Percentiles rank a stretch among this genome's conserved stretches.
phyloP scores from a whole-genome alignment of 2,888 invertebrate genomes.

The Cerceris ruficornis region DNA sequence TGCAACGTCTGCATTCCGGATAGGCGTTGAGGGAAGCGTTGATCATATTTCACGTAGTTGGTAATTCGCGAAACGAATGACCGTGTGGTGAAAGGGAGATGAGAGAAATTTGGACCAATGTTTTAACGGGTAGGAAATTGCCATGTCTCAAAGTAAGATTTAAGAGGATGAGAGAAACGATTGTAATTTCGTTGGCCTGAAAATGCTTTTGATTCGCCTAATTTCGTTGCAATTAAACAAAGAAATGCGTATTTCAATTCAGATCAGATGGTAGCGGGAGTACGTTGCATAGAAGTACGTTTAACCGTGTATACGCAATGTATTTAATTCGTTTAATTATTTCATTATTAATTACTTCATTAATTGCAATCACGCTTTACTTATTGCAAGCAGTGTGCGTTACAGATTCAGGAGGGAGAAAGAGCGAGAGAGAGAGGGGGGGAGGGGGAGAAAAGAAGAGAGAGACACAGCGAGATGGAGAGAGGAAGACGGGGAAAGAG shows the following conservation, averaged over 20 bases:
- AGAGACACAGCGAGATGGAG: background rate
- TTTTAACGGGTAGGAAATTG: too few relatives aligned
- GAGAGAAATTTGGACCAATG: too few relatives aligned
- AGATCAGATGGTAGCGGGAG: constrained; percentile 3
- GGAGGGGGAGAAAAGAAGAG: background rate
- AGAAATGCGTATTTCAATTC: constrained; percentile 34
- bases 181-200: constrained; percentile 4
- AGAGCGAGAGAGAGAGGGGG: background rate
- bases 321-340: constrained; percentile 56
- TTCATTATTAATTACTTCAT: constrained; percentile 58
- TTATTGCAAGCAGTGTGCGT: constrained; percentile 25
- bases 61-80: background rate
- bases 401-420: background rate
- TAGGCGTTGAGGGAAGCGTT: background rate
- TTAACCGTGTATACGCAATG: constrained; percentile 30
- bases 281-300: background rate
- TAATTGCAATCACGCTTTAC: constrained; percentile 52
- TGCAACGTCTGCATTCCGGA: background rate
- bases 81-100: background rate
- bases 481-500: background rate
- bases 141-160: too few relatives aligned
- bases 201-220: constrained; percentile 18
- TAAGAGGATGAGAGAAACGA: background rate
- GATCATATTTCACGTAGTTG: background rate
- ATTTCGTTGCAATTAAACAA: constrained; percentile 38